Conservation (phyloP, 2,797 vertebrate species). For the Chrysocyon brachyurus region DNA sequence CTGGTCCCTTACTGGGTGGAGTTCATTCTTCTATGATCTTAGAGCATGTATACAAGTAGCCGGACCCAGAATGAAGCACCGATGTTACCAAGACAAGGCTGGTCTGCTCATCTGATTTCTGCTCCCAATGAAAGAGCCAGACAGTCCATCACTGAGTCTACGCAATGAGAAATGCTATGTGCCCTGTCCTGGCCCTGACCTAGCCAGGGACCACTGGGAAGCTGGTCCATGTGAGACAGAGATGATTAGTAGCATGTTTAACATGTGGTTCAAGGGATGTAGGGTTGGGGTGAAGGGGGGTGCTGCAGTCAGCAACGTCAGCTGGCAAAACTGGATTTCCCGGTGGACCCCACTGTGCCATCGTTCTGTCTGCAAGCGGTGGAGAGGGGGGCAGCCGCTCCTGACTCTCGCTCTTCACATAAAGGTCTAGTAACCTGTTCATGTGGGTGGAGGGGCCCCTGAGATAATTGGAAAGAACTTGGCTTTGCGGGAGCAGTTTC, state of each 20-base stretch:
- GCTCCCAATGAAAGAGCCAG: not conserved
- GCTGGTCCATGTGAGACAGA: not conserved
- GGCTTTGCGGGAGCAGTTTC: not conserved
- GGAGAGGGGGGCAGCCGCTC: not conserved
- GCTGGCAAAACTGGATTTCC: rapidly evolving
- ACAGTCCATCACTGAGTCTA: rapidly evolving
- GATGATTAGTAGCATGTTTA: not conserved
- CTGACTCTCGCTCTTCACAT: not conserved
- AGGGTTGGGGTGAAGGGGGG: no score
- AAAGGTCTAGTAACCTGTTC: not conserved
- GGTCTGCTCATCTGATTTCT: not conserved
- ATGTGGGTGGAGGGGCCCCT: not conserved
- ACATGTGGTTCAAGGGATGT: rapidly evolving
- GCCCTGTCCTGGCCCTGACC: not conserved
- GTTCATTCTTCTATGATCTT: not conserved
- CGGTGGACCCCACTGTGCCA: rapidly evolving
- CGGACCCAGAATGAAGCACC: rapidly evolving
- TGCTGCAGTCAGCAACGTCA: rapidly evolving
- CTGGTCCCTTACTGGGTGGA: not conserved
- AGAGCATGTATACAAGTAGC: not conserved
- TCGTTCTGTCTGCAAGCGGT: no score
- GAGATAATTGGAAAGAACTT: not conserved
- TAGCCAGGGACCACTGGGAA: not conserved
- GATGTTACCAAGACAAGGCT: not conserved
- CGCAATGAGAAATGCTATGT: not conserved